phyloP scores from a whole-genome alignment of 1,140 invertebrate genomes.

The Aethina tumida region DNA sequence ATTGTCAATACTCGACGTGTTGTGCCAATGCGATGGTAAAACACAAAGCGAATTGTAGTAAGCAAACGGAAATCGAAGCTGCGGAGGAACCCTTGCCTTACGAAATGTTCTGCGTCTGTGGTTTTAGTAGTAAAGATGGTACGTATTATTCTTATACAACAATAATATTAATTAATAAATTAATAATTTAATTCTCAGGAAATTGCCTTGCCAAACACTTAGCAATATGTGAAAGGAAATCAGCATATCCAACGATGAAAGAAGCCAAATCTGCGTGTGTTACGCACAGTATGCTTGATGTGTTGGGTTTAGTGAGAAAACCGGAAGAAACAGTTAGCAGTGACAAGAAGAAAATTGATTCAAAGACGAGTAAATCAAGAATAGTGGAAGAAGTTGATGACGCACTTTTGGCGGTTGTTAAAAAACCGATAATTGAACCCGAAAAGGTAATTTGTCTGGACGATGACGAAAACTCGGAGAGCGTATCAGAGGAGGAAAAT shows the following conservation, averaged over 20 bases:
- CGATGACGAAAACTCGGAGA: constrained; percentile 1
- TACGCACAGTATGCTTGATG: constrained; percentile 44
- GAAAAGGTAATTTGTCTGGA: constrained; percentile 2
- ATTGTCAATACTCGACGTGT: constrained; percentile 65
- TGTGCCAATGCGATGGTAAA: constrained; percentile 64
- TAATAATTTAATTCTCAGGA: constrained; percentile 38
- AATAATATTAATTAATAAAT: not conserved
- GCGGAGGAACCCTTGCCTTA: constrained; percentile 44
- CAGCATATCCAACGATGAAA: constrained; percentile 48
- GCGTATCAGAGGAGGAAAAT: not conserved
- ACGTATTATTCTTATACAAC: constrained; percentile 29
- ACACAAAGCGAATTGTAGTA: constrained; percentile 50
- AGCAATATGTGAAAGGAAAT: constrained; percentile 48
- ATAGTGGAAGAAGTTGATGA: not conserved
- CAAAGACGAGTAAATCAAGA: constrained; percentile 2
- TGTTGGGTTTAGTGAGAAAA: constrained; percentile 41
- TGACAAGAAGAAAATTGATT: not conserved
- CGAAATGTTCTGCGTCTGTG: constrained; percentile 63
- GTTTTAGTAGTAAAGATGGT: constrained; percentile 54
- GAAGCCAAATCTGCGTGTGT: constrained; percentile 46
- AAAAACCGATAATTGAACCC: constrained; percentile 6
- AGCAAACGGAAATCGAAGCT: constrained; percentile 41
- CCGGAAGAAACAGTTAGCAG: constrained; percentile 22
- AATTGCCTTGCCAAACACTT: constrained; percentile 55
- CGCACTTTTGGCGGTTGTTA: not conserved